Evolutionary conservation across 2,797 vertebrate genomes (phyloP).

Genomic region (Babyrousa celebensis): DNA sequence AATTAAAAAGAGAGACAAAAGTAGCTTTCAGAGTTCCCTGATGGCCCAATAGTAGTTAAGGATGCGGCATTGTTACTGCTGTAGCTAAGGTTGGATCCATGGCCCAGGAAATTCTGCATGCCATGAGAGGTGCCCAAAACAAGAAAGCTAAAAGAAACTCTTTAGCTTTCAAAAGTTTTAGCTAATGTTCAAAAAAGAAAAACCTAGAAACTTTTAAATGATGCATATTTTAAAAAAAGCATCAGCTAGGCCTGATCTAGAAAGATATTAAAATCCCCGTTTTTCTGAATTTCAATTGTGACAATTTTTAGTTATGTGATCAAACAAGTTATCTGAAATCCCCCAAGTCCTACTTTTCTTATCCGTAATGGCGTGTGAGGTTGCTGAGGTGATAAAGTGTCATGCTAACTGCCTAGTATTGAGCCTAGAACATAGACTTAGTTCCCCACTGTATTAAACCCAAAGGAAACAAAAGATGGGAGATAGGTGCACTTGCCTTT

Average conservation of each 20-base stretch:
- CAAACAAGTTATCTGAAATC: conserved; percentile 38
- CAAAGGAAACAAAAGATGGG: background rate
- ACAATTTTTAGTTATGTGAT: background rate
- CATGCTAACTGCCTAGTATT: background rate
- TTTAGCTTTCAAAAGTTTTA: background rate
- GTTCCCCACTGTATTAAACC: background rate
- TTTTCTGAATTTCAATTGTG: conserved; percentile 26
- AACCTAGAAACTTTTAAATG: conserved; percentile 37
- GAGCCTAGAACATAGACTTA: background rate
- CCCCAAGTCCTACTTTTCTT: background rate
- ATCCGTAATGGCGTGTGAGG: background rate
- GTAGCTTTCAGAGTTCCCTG: too few relatives aligned
- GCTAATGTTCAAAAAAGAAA: conserved; percentile 40
- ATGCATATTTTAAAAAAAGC: background rate
- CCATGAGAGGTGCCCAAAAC: too few relatives aligned
- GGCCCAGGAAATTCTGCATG: too few relatives aligned
- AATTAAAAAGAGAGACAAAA: too few relatives aligned
- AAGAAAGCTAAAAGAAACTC: too few relatives aligned
- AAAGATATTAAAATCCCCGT: background rate
- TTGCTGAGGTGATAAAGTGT: background rate
- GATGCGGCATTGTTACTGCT: too few relatives aligned
- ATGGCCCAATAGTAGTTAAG: too few relatives aligned
- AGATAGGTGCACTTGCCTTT: background rate
- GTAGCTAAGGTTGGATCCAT: too few relatives aligned
- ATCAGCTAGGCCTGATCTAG: background rate